Base-by-base conservation (phyloP, 1,140 invertebrate genomes). In the Rhynchophorus ferrugineus region DNA sequence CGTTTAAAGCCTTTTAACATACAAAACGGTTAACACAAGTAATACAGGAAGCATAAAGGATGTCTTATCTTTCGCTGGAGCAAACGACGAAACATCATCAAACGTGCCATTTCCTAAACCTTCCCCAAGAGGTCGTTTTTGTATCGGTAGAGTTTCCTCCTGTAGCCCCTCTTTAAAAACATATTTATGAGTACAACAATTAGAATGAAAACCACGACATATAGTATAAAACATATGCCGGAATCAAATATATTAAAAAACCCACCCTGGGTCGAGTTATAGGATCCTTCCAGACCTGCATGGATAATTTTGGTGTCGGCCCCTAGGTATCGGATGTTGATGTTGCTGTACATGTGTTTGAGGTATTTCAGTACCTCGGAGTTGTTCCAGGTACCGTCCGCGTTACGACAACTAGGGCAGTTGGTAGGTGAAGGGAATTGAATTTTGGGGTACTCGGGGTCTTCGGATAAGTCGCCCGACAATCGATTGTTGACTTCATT, bases 401-500 rank as follows among this genome's bases (percentile, higher is more conserved):
- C 57, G 9, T 73, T 66, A 47, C 76, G 77, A 68, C 95, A 97
- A 9, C 73, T 62, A 0, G 79, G 73, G 71, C 94, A 96, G 45
- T 79, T 71, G 1, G 71, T 60, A 7, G 65, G 56, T 8, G 80
- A 73, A 1, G 96, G 96, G 71, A 95, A 99, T 65, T 93, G 87
- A 29, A 87, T 76, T 72, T 99, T 99, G 1, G 85, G 91, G 71
- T 87, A 82, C 45, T 76, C 61, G 0, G 94, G 92, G 75, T 99
- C 96, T 70, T 98, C 94, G 8, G 89, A 92, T 1, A 73, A 39
- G 69, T 96, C 90, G 0, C 89, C 86, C 21, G 85, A 77, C 11
- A 98, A 70, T 56, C 95, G 78, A 54, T 84, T 73, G 68, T 99
- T 99, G 0, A 93, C 94, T 69, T 85, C 81, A 71, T 98, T 98